phyloP scores from a whole-genome alignment of 2,888 invertebrate species.

The Neuroscelio doddi region DNA sequence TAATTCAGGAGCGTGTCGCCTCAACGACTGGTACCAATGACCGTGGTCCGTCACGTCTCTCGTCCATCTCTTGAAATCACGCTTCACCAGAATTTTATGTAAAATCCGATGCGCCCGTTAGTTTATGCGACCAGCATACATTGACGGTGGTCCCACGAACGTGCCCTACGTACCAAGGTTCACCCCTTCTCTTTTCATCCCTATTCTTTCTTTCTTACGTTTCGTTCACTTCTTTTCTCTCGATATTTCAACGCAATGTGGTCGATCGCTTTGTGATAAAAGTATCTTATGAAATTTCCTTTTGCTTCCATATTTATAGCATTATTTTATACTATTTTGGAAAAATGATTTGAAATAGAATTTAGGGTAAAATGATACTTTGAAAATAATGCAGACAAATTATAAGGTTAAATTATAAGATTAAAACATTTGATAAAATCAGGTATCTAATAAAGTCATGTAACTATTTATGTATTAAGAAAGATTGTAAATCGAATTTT shows the following conservation, averaged over 20 bases:
- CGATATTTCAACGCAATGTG: constrained; percentile 38
- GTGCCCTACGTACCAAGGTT: constrained; percentile 70
- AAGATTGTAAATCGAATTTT: too few relatives aligned
- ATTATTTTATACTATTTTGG: too few relatives aligned
- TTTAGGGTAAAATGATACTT: too few relatives aligned
- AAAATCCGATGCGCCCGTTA: constrained; percentile 72
- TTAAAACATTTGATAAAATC: too few relatives aligned
- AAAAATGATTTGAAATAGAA: too few relatives aligned
- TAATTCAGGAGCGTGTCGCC: constrained; percentile 59
- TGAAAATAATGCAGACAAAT: too few relatives aligned
- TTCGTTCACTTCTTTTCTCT: constrained; percentile 51
- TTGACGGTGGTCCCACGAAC: constrained; percentile 68
- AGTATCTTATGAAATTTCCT: constrained; percentile 21
- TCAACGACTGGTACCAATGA: constrained; percentile 55
- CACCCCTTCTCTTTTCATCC: constrained; percentile 52
- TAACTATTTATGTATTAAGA: too few relatives aligned
- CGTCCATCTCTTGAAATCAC: constrained; percentile 66
- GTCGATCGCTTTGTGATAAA: constrained; percentile 43
- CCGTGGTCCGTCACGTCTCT: constrained; percentile 64
- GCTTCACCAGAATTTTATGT: constrained; percentile 69
- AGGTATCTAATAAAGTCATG: too few relatives aligned
- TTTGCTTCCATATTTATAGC: too few relatives aligned
- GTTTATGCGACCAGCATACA: constrained; percentile 72
- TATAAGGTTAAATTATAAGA: too few relatives aligned
- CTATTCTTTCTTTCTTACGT: constrained; percentile 46